These are phyloP conservation scores for Drosophila quinaria DNA, from an alignment of 2,888 invertebrate genomes.

Conservation along the genomic window DNA sequence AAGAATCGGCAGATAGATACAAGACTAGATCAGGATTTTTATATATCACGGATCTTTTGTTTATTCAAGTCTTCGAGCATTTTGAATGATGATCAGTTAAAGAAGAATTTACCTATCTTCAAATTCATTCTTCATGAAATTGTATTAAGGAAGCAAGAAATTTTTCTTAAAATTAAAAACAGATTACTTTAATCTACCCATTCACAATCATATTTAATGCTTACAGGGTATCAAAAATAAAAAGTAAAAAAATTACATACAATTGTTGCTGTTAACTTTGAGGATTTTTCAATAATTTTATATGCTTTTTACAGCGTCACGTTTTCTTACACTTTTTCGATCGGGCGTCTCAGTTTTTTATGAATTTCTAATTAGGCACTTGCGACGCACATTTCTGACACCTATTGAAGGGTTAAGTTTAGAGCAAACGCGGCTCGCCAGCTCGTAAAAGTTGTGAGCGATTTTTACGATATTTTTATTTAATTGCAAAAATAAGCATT, in stretches of 20 bases:
- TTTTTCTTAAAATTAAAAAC: background rate
- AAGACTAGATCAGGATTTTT: background rate
- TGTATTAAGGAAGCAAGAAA: background rate
- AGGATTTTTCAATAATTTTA: conserved; percentile 50
- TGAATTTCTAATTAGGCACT: conserved; percentile 76
- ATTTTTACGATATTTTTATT: conserved; percentile 77
- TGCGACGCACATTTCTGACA: conserved; percentile 71
- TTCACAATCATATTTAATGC: background rate
- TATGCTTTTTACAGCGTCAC: conserved; percentile 62
- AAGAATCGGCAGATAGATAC: background rate
- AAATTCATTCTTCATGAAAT: background rate
- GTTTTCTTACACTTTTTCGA: conserved; percentile 41
- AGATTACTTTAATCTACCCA: background rate
- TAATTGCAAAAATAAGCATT: conserved; percentile 69
- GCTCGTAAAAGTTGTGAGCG: conserved; percentile 54
- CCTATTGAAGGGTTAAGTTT: conserved; percentile 62
- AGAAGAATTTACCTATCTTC: no score
- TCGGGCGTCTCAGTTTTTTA: conserved; percentile 42
- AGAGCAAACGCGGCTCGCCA: conserved; percentile 26
- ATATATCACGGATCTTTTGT: background rate
- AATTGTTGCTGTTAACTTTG: conserved; percentile 21
- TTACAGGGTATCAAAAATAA: conserved; percentile 1
- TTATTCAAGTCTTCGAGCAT: background rate
- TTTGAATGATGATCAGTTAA: no score
- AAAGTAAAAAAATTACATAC: conserved; percentile 6